A percentile compares a stretch with the other conserved stretches of the same genome.
Conservation (phyloP, 2,797 vertebrate genomes). For the Enteromius unitaeniatus region DNA sequence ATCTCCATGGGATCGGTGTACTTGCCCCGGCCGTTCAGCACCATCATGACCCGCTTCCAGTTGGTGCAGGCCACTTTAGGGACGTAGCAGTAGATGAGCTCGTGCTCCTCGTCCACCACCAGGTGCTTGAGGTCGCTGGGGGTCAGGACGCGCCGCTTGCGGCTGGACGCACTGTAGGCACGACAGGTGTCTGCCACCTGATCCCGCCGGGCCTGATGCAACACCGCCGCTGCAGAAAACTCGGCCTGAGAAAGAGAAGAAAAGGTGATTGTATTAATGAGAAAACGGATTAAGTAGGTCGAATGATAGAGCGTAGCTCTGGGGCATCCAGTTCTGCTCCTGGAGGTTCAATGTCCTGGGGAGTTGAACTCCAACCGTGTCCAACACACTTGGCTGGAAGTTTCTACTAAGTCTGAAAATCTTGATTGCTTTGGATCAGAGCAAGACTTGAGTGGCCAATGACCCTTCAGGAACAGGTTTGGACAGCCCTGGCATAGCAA, state of each 20-base stretch:
- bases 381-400: neutral
- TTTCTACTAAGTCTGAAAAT: neutral
- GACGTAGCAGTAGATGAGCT: conserved; percentile 97
- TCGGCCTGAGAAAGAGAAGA: conserved; percentile 78
- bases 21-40: conserved; percentile 90
- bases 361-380: neutral
- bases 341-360: neutral
- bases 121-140: conserved; percentile 94
- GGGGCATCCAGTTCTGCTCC: neutral
- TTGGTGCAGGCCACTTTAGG: conserved; percentile 99
- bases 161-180: conserved; percentile 83
- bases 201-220: conserved; percentile 92
- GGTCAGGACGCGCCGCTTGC: conserved; percentile 91
- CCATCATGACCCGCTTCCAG: conserved; percentile 99
- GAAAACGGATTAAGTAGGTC: neutral
- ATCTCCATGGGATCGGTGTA: conserved; percentile 97
- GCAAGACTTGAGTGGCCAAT: neutral
- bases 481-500: neutral
- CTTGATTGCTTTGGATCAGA: neutral
- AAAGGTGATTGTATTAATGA: neutral
- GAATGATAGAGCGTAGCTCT: neutral
- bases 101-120: conserved; percentile 96
- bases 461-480: neutral
- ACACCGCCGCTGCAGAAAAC: conserved; percentile 84
- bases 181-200: conserved; percentile 90